phyloP scores from a whole-genome alignment of 2,113 vertebrate genomes.

The Microcebus ravelobensis region DNA sequence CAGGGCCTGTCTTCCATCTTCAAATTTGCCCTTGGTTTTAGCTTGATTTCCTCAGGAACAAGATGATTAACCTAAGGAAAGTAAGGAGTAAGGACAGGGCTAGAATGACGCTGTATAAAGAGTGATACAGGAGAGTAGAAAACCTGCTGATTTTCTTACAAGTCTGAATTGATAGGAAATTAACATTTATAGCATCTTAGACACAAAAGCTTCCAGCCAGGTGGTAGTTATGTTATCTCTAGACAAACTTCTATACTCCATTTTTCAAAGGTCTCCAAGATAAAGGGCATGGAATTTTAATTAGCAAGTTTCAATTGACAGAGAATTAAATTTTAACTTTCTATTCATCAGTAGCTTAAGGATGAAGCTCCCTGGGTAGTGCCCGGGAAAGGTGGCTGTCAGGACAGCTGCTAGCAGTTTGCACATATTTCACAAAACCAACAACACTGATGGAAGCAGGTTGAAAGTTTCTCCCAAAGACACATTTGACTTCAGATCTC shows the following conservation, averaged over 20 bases:
- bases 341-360: constrained; percentile 76
- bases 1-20: background rate
- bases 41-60: background rate
- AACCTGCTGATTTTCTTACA: constrained; percentile 16
- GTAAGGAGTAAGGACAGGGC: background rate
- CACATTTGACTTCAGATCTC: background rate
- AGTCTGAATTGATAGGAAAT: constrained; percentile 46
- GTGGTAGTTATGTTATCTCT: constrained; percentile 7
- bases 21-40: background rate
- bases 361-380: constrained; percentile 26
- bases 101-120: background rate
- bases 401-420: background rate
- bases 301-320: constrained; percentile 66
- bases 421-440: background rate
- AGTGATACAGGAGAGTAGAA: background rate
- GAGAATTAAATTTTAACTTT: constrained; percentile 80
- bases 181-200: constrained; percentile 43
- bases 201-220: constrained; percentile 30
- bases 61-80: background rate
- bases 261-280: constrained; percentile 66
- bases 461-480: background rate
- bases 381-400: background rate
- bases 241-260: background rate
- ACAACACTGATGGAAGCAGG: background rate
- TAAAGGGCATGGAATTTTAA: constrained; percentile 72